phyloP scores from a whole-genome alignment of 2,113 vertebrate genomes.

The Zosterops hypoxanthus region DNA sequence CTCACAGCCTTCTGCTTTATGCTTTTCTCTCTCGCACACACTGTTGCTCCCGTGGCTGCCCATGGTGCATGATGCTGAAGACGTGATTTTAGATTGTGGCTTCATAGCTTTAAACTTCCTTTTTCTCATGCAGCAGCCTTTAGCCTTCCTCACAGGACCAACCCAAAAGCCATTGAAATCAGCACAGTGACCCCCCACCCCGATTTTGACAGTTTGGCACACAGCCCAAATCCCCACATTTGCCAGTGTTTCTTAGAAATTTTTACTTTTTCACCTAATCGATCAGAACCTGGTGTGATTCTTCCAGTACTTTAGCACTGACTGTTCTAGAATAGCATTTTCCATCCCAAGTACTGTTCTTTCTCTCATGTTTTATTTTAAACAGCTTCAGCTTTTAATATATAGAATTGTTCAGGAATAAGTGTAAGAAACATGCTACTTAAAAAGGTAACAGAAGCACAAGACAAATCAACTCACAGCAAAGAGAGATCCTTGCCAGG shows the following conservation, averaged over 20 bases:
- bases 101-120: neutral
- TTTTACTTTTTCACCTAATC: neutral
- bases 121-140: neutral
- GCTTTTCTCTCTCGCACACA: neutral
- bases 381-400: neutral
- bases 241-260: neutral
- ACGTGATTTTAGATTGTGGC: neutral
- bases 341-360: neutral
- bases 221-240: neutral
- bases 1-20: neutral
- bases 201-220: neutral
- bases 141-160: neutral
- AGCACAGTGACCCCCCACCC: neutral
- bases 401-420: constrained; percentile 3
- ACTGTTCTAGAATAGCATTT: neutral
- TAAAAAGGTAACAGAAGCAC: constrained; percentile 22
- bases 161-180: neutral
- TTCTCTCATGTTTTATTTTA: constrained; percentile 10
- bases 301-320: neutral
- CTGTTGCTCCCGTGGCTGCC: neutral
- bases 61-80: neutral
- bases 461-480: neutral
- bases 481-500: neutral
- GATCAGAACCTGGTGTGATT: neutral
- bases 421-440: neutral